phyloP scores from a whole-genome alignment of 2,113 vertebrate species.

The Carassius auratus region DNA sequence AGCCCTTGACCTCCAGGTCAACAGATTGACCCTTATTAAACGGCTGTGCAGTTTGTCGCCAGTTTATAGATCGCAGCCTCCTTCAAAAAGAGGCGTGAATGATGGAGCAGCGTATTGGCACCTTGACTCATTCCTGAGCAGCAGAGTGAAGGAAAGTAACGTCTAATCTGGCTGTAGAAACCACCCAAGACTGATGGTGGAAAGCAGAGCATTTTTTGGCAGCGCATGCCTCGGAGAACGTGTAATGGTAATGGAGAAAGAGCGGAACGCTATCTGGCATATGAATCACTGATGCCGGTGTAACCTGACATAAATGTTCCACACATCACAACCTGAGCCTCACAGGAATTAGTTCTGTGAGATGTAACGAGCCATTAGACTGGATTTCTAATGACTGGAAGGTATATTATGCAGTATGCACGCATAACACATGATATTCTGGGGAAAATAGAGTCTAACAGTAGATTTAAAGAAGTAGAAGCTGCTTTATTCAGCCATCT shows the following conservation, averaged over 20 bases:
- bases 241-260: conserved; percentile 45
- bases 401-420: not conserved
- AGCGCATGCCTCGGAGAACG: not conserved
- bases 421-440: not conserved
- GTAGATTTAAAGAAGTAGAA: too few species aligned
- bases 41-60: not conserved
- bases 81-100: not conserved
- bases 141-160: conserved; percentile 12
- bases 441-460: not conserved
- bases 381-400: not conserved
- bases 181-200: conserved; percentile 20
- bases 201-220: conserved; percentile 31
- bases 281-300: conserved; percentile 50
- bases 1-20: conserved; percentile 16
- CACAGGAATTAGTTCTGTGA: conserved; percentile 26
- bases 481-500: not conserved
- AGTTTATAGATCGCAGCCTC: not conserved
- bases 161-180: conserved; percentile 1
- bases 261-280: conserved; percentile 55
- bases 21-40: conserved; percentile 19
- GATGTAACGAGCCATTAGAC: not conserved
- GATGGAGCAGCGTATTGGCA: conserved; percentile 23
- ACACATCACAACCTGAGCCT: conserved; percentile 46
- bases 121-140: conserved; percentile 35
- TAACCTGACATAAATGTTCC: conserved; percentile 72